A percentile compares a stretch with the other conserved stretches of the same genome.
Evolutionary conservation across 35 echinoderm and acorn worm species (phyloP).

Genomic region (Holothuria glaberrima): DNA sequence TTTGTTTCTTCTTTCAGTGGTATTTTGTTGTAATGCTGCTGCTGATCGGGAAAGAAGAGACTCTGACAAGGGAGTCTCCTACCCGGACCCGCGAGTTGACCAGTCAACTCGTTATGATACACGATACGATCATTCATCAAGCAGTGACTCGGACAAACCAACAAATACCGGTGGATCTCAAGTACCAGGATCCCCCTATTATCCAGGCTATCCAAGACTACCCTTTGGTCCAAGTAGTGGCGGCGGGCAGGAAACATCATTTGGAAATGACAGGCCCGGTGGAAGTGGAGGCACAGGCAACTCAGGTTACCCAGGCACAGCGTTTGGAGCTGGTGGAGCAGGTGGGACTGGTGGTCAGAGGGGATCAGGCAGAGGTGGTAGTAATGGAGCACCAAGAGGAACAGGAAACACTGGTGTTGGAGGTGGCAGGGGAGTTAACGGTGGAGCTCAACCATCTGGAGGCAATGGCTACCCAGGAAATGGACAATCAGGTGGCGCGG

Average conservation of each 20-base stretch:
- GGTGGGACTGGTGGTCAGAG: not conserved
- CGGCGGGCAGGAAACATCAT: not conserved
- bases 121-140: not conserved
- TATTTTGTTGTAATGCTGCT: not conserved
- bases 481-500: not conserved
- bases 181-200: not conserved
- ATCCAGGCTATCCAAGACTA: not conserved
- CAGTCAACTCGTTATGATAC: not conserved
- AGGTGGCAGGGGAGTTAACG: not conserved
- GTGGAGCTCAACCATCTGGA: no score
- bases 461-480: no score
- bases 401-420: not conserved
- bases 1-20: not conserved
- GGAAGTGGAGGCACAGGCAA: not conserved
- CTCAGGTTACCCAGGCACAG: not conserved
- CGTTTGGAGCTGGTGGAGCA: not conserved
- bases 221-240: not conserved
- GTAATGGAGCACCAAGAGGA: not conserved
- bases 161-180: not conserved
- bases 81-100: not conserved
- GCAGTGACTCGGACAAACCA: slow-evolving; percentile 1
- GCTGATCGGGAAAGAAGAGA: not conserved
- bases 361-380: not conserved
- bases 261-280: not conserved
- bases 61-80: not conserved